Conservation (phyloP, 2,797 vertebrate species). For the Myotis planiceps region DNA sequence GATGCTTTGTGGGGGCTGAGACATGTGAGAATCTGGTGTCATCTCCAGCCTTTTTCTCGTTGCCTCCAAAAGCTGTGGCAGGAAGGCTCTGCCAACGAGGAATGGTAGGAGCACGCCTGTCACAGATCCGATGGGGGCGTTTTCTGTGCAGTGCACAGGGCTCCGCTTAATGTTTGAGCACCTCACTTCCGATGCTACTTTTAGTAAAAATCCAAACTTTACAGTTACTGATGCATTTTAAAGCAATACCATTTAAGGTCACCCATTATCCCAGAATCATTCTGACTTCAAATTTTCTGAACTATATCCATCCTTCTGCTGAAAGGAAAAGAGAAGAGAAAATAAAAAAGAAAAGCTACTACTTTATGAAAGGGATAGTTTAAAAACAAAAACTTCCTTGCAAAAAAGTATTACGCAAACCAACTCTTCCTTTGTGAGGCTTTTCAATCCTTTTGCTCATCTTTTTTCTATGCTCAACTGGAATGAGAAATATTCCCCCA, state of each 20-base stretch:
- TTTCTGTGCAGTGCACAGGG: background rate
- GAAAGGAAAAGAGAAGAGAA: background rate
- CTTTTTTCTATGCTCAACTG: background rate
- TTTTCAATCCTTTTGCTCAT: background rate
- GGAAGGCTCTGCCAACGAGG: background rate
- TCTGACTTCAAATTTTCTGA: constrained; percentile 18
- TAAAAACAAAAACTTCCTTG: background rate
- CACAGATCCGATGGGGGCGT: background rate
- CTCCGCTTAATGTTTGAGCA: background rate
- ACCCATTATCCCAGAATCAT: constrained; percentile 4
- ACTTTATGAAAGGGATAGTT: constrained; percentile 29
- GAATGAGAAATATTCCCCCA: background rate
- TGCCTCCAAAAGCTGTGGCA: background rate
- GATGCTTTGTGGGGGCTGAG: background rate
- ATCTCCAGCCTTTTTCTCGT: background rate
- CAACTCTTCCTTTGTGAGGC: background rate
- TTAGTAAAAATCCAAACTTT: constrained; percentile 44
- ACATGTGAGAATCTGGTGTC: background rate
- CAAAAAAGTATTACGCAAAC: background rate
- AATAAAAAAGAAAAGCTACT: background rate
- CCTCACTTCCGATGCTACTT: background rate
- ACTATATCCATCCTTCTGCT: background rate
- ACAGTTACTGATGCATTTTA: constrained; percentile 18
- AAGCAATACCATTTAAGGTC: constrained; percentile 5
- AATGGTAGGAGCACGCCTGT: background rate